phyloP scores from a whole-genome alignment of 2,888 invertebrate species.

The Cabera pusaria region DNA sequence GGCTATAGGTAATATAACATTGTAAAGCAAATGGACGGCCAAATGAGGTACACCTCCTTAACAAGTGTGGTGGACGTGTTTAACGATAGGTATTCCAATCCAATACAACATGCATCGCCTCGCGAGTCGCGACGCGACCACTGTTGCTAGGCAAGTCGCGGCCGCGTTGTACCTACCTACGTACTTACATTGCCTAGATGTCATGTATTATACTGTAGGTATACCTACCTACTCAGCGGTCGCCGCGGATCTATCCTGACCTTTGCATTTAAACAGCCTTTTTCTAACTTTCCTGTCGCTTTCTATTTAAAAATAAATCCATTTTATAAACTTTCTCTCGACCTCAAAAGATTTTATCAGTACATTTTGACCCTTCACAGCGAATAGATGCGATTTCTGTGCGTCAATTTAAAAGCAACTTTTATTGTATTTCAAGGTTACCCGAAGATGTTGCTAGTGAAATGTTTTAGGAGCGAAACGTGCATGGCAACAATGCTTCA shows the following conservation, averaged over 20 bases:
- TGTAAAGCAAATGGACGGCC: conserved; percentile 29
- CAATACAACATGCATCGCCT: conserved; percentile 13
- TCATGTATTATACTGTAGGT: too few species aligned
- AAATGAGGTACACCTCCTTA: conserved; percentile 30
- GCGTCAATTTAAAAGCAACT: too few species aligned
- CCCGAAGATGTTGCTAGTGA: conserved; percentile 46
- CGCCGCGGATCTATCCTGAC: too few species aligned
- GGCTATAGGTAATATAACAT: too few species aligned
- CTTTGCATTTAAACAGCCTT: conserved; percentile 16
- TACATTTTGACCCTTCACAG: conserved; percentile 17
- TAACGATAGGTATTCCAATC: conserved; percentile 14
- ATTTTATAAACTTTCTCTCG: conserved; percentile 23
- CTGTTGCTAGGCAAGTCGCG: conserved; percentile 24
- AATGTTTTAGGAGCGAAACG: conserved; percentile 46
- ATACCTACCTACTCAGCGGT: too few species aligned
- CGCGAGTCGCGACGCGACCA: background rate
- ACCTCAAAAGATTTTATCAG: conserved; percentile 1
- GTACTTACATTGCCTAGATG: too few species aligned
- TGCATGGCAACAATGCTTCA: conserved; percentile 66
- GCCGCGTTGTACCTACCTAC: background rate
- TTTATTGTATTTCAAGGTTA: conserved; percentile 40
- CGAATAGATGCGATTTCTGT: background rate
- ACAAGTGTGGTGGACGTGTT: conserved; percentile 21
- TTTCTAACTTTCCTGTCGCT: conserved; percentile 18
- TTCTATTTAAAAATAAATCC: conserved; percentile 14